Conservation (phyloP, 2,113 vertebrate genomes). For the Typhlomys cinereus region DNA sequence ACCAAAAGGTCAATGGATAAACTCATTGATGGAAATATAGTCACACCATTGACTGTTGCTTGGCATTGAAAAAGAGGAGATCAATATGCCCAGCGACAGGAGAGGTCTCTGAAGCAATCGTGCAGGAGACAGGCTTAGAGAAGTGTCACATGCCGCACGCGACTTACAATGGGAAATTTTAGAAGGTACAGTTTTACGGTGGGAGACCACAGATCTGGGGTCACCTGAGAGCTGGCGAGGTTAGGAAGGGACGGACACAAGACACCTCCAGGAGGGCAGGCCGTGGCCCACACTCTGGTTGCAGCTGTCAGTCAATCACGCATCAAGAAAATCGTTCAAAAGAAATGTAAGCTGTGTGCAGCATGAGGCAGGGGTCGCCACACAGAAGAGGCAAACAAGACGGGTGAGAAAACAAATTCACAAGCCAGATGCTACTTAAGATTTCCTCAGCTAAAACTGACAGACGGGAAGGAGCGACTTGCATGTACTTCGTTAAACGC, state of each 20-base stretch:
- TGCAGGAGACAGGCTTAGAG: background rate
- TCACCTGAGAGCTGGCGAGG: too few species aligned
- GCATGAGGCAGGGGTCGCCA: too few species aligned
- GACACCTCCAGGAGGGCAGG: background rate
- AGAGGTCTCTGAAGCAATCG: conserved; percentile 1
- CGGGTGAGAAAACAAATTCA: background rate
- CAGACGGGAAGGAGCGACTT: background rate
- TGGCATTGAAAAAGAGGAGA: background rate
- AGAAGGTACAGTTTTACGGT: background rate
- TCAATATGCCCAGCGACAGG: background rate
- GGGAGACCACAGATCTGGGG: background rate
- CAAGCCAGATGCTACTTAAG: background rate
- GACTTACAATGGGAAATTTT: background rate
- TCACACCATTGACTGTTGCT: background rate
- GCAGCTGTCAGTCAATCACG: background rate
- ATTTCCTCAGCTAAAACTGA: conserved; percentile 16
- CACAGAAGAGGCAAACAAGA: background rate
- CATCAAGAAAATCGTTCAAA: too few species aligned
- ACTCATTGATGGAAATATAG: too few species aligned
- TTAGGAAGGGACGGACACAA: background rate
- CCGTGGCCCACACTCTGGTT: background rate
- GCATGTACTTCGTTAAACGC: conserved; percentile 3
- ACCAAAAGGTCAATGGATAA: background rate
- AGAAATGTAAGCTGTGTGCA: too few species aligned
- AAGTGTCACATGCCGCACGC: too few species aligned